Evolutionary conservation across 1,140 invertebrate species (phyloP), one percentile per base, ranked within the genome.

Genomic region (Drosophila nikananu): DNA sequence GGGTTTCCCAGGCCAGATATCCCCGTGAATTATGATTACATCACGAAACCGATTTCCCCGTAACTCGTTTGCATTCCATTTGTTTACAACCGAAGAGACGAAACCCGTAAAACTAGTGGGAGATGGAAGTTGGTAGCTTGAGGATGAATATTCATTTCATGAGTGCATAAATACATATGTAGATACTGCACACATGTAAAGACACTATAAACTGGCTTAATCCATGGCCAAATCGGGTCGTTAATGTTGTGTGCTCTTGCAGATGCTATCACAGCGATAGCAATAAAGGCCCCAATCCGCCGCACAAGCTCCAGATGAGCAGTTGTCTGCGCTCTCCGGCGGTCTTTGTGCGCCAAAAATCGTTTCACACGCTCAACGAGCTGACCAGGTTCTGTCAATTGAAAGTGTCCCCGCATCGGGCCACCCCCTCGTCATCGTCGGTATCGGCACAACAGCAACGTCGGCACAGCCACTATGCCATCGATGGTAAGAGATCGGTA

Each of bases 351-450:
- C 91, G 91, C 44, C 91, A 92, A 73, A 92, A 92, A 84, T 92
- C 91, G 68, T 92, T 92, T 92, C 86, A 92, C 75, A 92, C 91
- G 73, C 78, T 92, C 64, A 84, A 81, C 72, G 91, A 92, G 70
- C 81, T 92, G 57, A 80, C 83, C 73, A 86, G 81, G 64, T 91
- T 92, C 65, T 92, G 91, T 68, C 91, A 91, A 66, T 66, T 87
- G 27, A 92, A 83, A 81, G 78, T 79, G 61, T 71, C 81, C 64
- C 62, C 76, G 37, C 73, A 35, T 49, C 68, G 35, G 27, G 35
- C 42, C 21, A 17, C 78, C 15, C 49, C 72, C 6, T 21, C 62
- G 3, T 32, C 49, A n/a, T 39, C 48, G 25, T 54, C 49, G 30
- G 8, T 23, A n/a, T 27, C 66, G 44, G 30, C 13, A 19, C 70